These are phyloP conservation scores for Marmota monax DNA, from an alignment of 2,113 vertebrate genomes.

Conservation along the genomic window DNA sequence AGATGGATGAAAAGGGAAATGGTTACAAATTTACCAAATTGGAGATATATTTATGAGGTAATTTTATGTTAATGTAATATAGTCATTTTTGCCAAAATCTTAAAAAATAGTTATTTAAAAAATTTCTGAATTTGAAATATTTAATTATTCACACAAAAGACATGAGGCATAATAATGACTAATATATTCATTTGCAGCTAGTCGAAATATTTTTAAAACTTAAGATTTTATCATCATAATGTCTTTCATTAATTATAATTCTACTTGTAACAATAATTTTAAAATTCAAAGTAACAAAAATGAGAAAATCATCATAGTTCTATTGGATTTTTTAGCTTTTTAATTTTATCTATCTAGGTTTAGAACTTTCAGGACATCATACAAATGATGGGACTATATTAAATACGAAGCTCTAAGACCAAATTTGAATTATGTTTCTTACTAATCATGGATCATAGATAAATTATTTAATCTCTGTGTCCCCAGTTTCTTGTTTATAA, in stretches of 20 bases:
- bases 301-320: not conserved
- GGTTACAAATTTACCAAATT: not conserved
- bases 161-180: not conserved
- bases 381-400: not conserved
- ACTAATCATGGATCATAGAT: not conserved
- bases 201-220: not conserved
- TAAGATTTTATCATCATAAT: not conserved
- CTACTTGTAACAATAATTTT: not conserved
- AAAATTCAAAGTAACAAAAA: not conserved
- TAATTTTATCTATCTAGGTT: not conserved
- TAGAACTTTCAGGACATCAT: not conserved
- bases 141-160: not conserved
- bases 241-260: not conserved
- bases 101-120: not conserved
- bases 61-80: not conserved
- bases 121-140: not conserved
- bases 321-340: not conserved
- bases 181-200: not conserved
- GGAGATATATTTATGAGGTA: not conserved
- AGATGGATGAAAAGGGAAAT: not conserved
- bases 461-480: not conserved
- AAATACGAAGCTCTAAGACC: not conserved
- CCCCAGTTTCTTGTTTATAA: not conserved
- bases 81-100: not conserved
- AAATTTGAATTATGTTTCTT: not conserved